These are phyloP conservation scores for Tenthredo notha DNA, from an alignment of 2,888 invertebrate species.

Conservation along the genomic window DNA sequence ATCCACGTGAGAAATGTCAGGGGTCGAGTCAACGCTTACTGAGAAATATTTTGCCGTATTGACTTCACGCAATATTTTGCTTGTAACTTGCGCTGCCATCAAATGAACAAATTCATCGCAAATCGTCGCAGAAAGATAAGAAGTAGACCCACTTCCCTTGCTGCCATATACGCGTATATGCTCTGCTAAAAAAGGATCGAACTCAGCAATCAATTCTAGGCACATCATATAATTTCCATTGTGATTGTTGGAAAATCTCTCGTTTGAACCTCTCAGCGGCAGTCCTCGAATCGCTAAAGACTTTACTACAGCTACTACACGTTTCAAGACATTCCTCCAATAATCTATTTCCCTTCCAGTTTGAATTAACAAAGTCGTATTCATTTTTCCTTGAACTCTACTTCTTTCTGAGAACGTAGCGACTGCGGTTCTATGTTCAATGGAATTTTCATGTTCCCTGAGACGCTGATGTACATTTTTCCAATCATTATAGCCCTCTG, in stretches of 20 bases:
- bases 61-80: slow-evolving; percentile 59
- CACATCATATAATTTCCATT: slow-evolving; percentile 67
- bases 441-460: slow-evolving; percentile 51
- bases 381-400: slow-evolving; percentile 49
- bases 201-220: slow-evolving; percentile 62
- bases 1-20: slow-evolving; percentile 63
- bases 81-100: slow-evolving; percentile 59
- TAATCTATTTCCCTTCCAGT: slow-evolving; percentile 60
- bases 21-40: slow-evolving; percentile 63
- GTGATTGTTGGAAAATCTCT: slow-evolving; percentile 62
- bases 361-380: slow-evolving; percentile 53
- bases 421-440: slow-evolving; percentile 45
- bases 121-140: slow-evolving; percentile 63
- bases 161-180: slow-evolving; percentile 65
- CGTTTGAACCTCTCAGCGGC: slow-evolving; percentile 60
- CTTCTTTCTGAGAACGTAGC: slow-evolving; percentile 28
- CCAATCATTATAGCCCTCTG: slow-evolving; percentile 56
- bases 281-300: slow-evolving; percentile 59
- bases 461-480: slow-evolving; percentile 53
- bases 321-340: slow-evolving; percentile 64
- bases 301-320: slow-evolving; percentile 61
- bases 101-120: slow-evolving; percentile 63
- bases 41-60: slow-evolving; percentile 59
- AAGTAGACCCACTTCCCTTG: slow-evolving; percentile 58
- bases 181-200: slow-evolving; percentile 65